phyloP scores from a whole-genome alignment of 2,888 invertebrate genomes.

The Rotaria socialis region DNA sequence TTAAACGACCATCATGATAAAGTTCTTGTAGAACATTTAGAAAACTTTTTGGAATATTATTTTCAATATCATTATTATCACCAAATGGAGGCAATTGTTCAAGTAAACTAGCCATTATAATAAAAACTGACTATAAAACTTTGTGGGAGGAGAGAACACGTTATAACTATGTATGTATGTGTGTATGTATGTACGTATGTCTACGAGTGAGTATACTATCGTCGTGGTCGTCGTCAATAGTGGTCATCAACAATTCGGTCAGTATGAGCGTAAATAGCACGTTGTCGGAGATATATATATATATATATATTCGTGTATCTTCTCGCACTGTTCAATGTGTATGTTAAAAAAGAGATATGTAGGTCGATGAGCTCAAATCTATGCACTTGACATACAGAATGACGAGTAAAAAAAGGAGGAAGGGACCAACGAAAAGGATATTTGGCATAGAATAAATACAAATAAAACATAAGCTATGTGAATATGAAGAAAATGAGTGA shows the following conservation, averaged over 20 bases:
- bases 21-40: conserved; percentile 39
- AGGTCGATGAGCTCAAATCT: conserved; percentile 6
- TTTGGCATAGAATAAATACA: conserved; percentile 19
- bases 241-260: background rate
- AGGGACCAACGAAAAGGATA: background rate
- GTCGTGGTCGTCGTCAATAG: background rate
- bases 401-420: background rate
- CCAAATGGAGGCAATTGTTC: background rate
- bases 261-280: conserved; percentile 1
- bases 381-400: conserved; percentile 23
- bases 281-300: background rate
- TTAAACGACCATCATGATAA: conserved; percentile 34
- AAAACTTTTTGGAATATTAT: conserved; percentile 21
- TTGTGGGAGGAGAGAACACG: background rate
- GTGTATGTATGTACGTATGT: background rate
- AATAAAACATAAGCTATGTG: conserved; percentile 19
- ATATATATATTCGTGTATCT: background rate
- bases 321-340: background rate
- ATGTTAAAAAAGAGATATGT: conserved; percentile 4
- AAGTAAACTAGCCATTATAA: conserved; percentile 13
- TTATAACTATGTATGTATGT: background rate
- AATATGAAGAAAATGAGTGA: background rate
- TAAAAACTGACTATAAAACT: background rate
- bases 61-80: background rate
- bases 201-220: background rate